Conservation (phyloP, 2,888 invertebrate genomes). For the Phragmatobia fuliginosa region DNA sequence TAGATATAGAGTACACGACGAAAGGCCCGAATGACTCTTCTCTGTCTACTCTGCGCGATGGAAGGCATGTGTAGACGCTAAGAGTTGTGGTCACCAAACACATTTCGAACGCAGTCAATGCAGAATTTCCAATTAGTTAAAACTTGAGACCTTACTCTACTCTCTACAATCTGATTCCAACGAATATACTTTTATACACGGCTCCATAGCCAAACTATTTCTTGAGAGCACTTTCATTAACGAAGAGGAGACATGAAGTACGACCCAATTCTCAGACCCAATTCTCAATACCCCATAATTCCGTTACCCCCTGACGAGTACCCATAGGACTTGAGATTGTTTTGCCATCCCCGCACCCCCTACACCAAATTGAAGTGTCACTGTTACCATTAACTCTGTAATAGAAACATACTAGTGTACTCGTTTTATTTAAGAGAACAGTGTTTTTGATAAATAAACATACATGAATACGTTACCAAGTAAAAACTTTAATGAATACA, state of each 20-base stretch:
- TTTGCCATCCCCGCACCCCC: background rate
- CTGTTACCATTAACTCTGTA: background rate
- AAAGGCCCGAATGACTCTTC: too few relatives aligned
- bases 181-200: background rate
- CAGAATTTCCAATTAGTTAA: background rate
- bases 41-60: too few relatives aligned
- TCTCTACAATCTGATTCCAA: background rate
- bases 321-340: background rate
- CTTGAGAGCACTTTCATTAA: background rate
- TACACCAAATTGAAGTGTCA: background rate
- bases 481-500: too few relatives aligned
- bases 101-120: too few relatives aligned
- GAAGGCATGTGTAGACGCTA: too few relatives aligned
- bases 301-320: background rate
- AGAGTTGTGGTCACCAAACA: too few relatives aligned
- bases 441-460: background rate
- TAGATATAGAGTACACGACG: background rate
- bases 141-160: background rate
- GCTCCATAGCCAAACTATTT: background rate
- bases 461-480: too few relatives aligned
- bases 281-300: background rate
- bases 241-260: background rate
- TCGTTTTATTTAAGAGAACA: too few relatives aligned
- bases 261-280: background rate
- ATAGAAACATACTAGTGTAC: background rate